phyloP scores from a whole-genome alignment of 1,140 invertebrate species.

The Panagrolaimus sp. region DNA sequence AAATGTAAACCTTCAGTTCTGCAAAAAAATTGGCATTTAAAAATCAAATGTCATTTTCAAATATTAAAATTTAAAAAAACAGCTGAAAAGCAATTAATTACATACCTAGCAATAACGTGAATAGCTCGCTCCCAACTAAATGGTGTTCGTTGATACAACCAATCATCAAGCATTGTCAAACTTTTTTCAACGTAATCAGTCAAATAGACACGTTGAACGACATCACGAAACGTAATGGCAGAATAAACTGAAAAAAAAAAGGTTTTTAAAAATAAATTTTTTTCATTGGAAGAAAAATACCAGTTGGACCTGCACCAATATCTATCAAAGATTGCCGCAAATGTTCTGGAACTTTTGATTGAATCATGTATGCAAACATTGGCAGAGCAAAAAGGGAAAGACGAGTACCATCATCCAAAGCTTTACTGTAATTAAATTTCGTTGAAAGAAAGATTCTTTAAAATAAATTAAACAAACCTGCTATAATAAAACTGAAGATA shows the following conservation, averaged over 20 bases:
- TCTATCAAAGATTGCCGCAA: slow-evolving; percentile 39
- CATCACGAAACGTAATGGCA: slow-evolving; percentile 47
- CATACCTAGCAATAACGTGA: slow-evolving; percentile 20
- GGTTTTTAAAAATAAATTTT: too few relatives aligned
- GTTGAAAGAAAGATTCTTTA: too few relatives aligned
- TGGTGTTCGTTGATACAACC: slow-evolving; percentile 22
- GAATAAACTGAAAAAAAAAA: slow-evolving; percentile 34
- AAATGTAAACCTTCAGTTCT: slow-evolving; percentile 26
- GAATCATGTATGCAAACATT: slow-evolving; percentile 43
- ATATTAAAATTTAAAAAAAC: too few relatives aligned
- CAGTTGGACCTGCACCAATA: slow-evolving; percentile 41
- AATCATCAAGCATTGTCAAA: slow-evolving; percentile 31
- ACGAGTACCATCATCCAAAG: slow-evolving; percentile 44
- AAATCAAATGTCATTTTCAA: not conserved
- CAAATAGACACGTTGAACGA: slow-evolving; percentile 37
- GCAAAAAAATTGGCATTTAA: not conserved
- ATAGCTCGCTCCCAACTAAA: slow-evolving; percentile 24
- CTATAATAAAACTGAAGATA: slow-evolving; percentile 46
- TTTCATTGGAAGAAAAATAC: too few relatives aligned
- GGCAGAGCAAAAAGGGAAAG: slow-evolving; percentile 47
- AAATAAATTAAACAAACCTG: slow-evolving; percentile 27
- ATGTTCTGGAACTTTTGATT: slow-evolving; percentile 21
- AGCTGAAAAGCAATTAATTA: not conserved
- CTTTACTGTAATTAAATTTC: slow-evolving; percentile 23
- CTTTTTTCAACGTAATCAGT: slow-evolving; percentile 41